These are phyloP conservation scores for Microcebus lehilahytsara DNA, from an alignment of 2,113 vertebrate species.

Conservation along the genomic window DNA sequence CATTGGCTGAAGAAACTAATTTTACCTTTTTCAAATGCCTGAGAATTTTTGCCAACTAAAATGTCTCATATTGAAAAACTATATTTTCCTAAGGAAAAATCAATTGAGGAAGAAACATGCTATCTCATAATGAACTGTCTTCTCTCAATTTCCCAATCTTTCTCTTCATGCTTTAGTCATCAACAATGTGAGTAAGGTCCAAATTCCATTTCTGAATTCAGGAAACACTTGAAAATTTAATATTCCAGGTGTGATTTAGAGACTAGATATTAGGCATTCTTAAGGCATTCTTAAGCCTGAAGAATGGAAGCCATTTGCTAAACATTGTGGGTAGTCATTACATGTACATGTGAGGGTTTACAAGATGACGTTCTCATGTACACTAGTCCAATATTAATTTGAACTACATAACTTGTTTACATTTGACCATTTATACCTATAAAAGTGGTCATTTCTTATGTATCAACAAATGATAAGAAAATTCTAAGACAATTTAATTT, in stretches of 20 bases:
- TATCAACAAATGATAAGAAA: background rate
- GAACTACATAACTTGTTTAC: background rate
- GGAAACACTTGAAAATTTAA: background rate
- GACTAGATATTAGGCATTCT: too few relatives aligned
- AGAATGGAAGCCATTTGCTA: background rate
- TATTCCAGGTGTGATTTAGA: background rate
- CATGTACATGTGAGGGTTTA: background rate
- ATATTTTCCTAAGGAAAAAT: background rate
- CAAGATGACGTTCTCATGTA: background rate
- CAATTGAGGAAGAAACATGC: background rate
- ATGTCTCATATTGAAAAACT: conserved; percentile 27
- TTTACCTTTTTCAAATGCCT: background rate
- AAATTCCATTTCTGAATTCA: background rate
- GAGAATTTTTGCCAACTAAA: conserved; percentile 15
- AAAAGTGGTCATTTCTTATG: background rate
- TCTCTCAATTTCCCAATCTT: background rate
- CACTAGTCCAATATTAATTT: background rate
- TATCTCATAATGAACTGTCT: background rate
- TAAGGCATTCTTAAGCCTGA: background rate
- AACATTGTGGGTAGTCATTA: background rate
- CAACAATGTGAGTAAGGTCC: background rate
- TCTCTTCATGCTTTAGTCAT: background rate
- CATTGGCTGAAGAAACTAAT: conserved; percentile 33
- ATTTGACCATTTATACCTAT: background rate
- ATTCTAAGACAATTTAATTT: background rate